These are phyloP conservation scores for Aleadryas rufinucha DNA, from an alignment of 2,113 vertebrate genomes.

Conservation along the genomic window DNA sequence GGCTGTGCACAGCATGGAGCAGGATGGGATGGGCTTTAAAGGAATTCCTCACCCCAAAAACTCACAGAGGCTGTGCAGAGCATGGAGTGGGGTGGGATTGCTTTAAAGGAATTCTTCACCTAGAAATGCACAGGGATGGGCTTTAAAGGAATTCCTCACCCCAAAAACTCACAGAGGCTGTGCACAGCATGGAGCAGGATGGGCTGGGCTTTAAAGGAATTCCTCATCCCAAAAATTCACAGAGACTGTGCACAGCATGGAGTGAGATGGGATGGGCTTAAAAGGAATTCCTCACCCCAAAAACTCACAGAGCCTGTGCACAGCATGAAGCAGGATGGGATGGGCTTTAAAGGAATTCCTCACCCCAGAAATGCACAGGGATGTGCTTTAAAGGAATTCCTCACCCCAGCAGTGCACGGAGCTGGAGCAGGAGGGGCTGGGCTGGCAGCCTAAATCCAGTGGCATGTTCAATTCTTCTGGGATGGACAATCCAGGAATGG, in stretches of 20 bases:
- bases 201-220: background rate
- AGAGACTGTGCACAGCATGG: background rate
- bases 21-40: background rate
- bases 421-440: background rate
- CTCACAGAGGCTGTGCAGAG: too few species aligned
- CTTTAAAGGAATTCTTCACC: background rate
- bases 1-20: background rate
- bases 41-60: background rate
- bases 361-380: too few species aligned
- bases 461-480: accelerated
- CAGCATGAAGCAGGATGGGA: too few species aligned
- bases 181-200: background rate
- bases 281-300: background rate
- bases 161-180: background rate
- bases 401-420: accelerated
- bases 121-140: too few species aligned
- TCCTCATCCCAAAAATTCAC: background rate
- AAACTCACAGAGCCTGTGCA: too few species aligned
- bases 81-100: too few species aligned
- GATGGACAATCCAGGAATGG: background rate
- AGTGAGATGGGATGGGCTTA: background rate
- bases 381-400: too few species aligned
- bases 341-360: background rate
- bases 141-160: background rate
- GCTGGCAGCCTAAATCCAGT: background rate